Conservation (phyloP, 2,888 invertebrate species). For the Biston betularia region DNA sequence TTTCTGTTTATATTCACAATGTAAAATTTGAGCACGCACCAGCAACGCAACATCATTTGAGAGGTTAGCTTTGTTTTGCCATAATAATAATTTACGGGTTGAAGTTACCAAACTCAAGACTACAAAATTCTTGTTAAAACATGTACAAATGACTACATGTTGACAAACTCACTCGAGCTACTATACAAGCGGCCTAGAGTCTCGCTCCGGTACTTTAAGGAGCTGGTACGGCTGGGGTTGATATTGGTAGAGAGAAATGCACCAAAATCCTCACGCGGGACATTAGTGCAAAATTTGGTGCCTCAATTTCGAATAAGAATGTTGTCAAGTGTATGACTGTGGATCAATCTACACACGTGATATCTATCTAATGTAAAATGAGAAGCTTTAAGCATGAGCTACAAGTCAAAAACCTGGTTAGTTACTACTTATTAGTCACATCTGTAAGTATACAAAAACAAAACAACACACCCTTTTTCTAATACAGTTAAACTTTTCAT, state of each 20-base stretch:
- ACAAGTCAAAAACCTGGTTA: constrained; percentile 18
- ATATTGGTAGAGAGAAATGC: too few species aligned
- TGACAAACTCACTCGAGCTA: too few species aligned
- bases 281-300: too few species aligned
- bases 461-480: constrained; percentile 2
- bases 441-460: constrained; percentile 17
- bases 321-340: constrained; percentile 2
- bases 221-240: too few species aligned
- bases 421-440: constrained; percentile 25
- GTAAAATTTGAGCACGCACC: too few species aligned
- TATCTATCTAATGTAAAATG: constrained; percentile 45
- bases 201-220: too few species aligned
- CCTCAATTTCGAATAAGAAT: neutral
- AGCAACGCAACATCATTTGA: too few species aligned
- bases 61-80: too few species aligned
- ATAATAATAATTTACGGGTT: too few species aligned
- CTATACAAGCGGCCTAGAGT: too few species aligned
- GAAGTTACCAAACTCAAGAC: neutral
- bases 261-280: too few species aligned
- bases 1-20: too few species aligned
- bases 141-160: neutral
- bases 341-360: constrained; percentile 11
- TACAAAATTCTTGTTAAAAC: neutral
- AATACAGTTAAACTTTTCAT: neutral
- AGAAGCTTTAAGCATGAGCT: constrained; percentile 49